Conservation (phyloP, 2,113 vertebrate genomes). For the Mesocricetus auratus region DNA sequence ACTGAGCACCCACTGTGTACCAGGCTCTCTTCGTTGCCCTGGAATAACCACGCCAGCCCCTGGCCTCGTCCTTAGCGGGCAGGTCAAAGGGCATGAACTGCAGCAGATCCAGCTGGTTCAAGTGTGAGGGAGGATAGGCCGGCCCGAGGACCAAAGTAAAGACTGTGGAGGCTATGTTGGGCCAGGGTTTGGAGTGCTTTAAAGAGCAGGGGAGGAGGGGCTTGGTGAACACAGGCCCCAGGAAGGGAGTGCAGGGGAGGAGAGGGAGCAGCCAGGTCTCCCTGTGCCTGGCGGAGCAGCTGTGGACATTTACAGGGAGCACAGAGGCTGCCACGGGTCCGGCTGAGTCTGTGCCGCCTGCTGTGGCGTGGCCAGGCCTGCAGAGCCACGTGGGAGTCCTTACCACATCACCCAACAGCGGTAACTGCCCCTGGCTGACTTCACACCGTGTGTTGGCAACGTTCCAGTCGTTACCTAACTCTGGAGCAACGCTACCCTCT, state of each 20-base stretch:
- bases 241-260: not conserved
- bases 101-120: not conserved
- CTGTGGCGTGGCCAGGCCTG: not conserved
- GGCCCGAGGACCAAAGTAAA: no score
- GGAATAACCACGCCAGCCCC: not conserved
- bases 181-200: not conserved
- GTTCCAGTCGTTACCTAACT: not conserved
- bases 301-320: constrained; percentile 61
- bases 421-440: not conserved
- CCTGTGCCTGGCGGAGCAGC: constrained; percentile 38
- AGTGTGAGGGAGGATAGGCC: not conserved
- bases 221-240: not conserved
- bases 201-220: not conserved
- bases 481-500: not conserved
- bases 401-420: not conserved
- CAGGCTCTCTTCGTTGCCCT: not conserved
- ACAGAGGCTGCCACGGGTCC: constrained; percentile 3
- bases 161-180: not conserved
- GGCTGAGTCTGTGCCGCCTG: not conserved
- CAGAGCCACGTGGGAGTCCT: not conserved
- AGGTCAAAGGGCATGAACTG: not conserved
- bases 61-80: not conserved
- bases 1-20: not conserved
- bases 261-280: not conserved
- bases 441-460: not conserved